These are phyloP conservation scores for Subacronicta megacephala DNA, from an alignment of 2,888 invertebrate species.

Conservation along the genomic window DNA sequence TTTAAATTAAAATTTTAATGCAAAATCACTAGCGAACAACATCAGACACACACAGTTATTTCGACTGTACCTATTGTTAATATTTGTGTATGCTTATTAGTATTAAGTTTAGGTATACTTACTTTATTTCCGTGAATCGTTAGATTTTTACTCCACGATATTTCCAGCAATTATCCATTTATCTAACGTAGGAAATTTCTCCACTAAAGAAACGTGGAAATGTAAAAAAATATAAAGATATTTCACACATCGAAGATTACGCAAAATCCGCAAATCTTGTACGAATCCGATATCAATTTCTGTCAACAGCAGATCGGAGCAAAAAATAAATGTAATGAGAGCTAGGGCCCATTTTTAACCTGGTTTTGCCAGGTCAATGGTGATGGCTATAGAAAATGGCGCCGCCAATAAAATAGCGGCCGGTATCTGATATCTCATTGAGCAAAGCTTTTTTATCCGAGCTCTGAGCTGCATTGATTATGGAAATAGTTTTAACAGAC, in stretches of 20 bases:
- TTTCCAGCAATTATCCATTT: too few species aligned
- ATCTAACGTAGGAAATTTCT: too few species aligned
- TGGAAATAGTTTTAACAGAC: slow-evolving; percentile 23
- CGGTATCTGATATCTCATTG: slow-evolving; percentile 26
- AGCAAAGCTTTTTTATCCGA: slow-evolving; percentile 25
- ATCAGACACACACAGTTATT: too few species aligned
- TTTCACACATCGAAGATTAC: slow-evolving; percentile 10
- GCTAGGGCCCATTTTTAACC: slow-evolving; percentile 43
- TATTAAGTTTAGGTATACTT: too few species aligned
- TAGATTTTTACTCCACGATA: too few species aligned
- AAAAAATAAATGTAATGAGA: slow-evolving; percentile 53
- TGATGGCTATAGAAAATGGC: slow-evolving; percentile 42
- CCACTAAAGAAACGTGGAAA: too few species aligned
- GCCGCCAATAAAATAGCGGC: slow-evolving; percentile 30
- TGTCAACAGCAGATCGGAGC: slow-evolving; percentile 31
- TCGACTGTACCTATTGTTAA: too few species aligned
- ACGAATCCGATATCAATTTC: slow-evolving; percentile 40
- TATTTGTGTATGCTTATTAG: too few species aligned
- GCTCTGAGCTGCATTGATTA: slow-evolving; percentile 16
- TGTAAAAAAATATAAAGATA: neutral
- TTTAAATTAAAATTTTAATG: too few species aligned
- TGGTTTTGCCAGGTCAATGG: slow-evolving; percentile 40
- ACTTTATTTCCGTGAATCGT: too few species aligned
- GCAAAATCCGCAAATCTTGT: slow-evolving; percentile 8
- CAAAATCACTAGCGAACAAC: too few species aligned